Base-by-base conservation (phyloP, 1,140 invertebrate genomes). In the Rhizoglyphus robini region DNA sequence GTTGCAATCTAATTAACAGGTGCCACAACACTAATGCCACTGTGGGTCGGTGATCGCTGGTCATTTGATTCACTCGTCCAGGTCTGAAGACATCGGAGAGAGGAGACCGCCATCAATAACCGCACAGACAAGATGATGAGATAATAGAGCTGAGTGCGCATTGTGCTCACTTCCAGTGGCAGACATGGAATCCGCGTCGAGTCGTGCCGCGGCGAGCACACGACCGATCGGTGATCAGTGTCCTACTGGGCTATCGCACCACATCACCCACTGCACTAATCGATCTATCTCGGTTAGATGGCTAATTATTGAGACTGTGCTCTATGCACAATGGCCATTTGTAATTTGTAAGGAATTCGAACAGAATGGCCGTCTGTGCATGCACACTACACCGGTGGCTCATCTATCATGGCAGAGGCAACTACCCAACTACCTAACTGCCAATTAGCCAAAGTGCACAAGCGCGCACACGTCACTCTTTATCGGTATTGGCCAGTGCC, bases 381-480 rank as follows among this genome's bases (percentile, higher is more conserved):
- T 54, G 51, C 8, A 54, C 31, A 32, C 20, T 54, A 25, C 31
- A 11, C 8, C 51, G 51, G 51, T 54, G 20, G 20, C 51, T 27
- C 36, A 54, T 54, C 51, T 54, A 54, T 54, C 51, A 54, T 54
- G 8, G 51, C 51, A 54, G 8, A 54, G 51, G 51, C 23, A 54
- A 54, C 51, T 54, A 32, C 51, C n/a, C 51, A 54, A 54, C 23
- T 54, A 41, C 8, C 8, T 18, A 41, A 8, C 8, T 11, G 36
- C 36, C 8, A 18, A 41, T 18, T 11, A 11, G 18, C 8, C 8
- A 41, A 41, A 8, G 36, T 11, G 18, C 51, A 32, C 20, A 32
- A 54, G 51, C 51, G 8, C 23, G 51, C 51, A 54, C 51, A 54
- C 51, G 51, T 32, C 51, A 54, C 51, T 54, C 51, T 54, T 54